Evolutionary conservation across 2,888 invertebrate species (phyloP), one percentile per base, ranked within the genome.

Genomic region (Eurois occulta): DNA sequence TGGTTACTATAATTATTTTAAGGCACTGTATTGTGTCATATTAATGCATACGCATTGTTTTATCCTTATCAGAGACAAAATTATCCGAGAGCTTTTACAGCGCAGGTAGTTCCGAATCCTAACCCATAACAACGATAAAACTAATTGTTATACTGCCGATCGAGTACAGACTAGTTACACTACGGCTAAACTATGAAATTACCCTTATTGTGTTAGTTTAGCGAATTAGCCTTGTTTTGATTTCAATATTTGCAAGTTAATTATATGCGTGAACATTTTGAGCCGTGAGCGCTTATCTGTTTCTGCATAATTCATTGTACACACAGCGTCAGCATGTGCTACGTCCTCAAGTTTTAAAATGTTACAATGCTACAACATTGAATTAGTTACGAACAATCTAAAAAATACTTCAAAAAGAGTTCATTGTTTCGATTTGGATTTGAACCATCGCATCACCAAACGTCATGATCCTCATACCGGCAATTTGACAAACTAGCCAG

Each of bases 181-280:
- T 68, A 28, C 38, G 38, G 38, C 66, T 65, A 46, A 78, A 78
- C 68, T 86, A 65, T 83, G 73, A 73, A 72, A 72, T 76, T 66
- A 52, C 28, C 72, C 5, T 41, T 64, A 67, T 67, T 74, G 68
- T 72, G 65, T 83, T 75, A 78, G 84, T 86, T 86, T 71, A 64
- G 38, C 55, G 66, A 73, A 52, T 86, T 32, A 70, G 32, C 69
- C n/a, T 55, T 78, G 75, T 75, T 86, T 64, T 75, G 80, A 84
- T 79, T 75, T 79, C 87, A 87, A 79, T 84, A 87, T 86, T 86
- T 84, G 87, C 65, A 75, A 75, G 87, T 79, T 86, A 83, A 83
- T 83, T 83, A 71, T 71, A 65, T 83, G 86, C 83, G 73, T 77
- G 78, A 86, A 83, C 73, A 83, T 83, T 86, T 72, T 83, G 72